phyloP scores from a whole-genome alignment of 2,797 vertebrate genomes.

The Amblyraja radiata region DNA sequence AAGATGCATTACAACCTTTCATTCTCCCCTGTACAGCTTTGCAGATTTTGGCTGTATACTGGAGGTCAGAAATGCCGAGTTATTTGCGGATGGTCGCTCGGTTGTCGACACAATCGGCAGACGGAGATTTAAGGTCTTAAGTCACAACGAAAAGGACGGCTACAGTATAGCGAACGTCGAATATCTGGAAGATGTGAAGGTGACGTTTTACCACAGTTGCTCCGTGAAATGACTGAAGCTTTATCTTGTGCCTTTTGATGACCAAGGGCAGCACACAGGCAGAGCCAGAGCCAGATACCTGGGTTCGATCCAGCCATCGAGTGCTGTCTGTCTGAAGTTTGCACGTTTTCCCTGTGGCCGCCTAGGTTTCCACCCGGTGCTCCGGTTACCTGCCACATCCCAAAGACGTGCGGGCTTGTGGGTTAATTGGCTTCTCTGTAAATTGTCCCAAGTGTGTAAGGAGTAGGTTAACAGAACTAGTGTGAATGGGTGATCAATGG shows the following conservation, averaged over 20 bases:
- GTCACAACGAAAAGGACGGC: slow-evolving; percentile 65
- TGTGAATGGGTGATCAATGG: too few species aligned
- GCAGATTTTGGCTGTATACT: slow-evolving; percentile 71
- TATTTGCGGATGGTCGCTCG: slow-evolving; percentile 70
- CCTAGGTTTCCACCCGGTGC: too few species aligned
- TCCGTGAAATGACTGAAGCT: not conserved
- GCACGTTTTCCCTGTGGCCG: too few species aligned
- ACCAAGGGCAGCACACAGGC: too few species aligned
- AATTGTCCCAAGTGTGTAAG: too few species aligned
- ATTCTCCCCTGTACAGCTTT: slow-evolving; percentile 53
- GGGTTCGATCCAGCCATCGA: too few species aligned
- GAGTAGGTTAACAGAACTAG: too few species aligned
- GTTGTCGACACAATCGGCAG: slow-evolving; percentile 69
- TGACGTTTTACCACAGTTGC: slow-evolving; percentile 42
- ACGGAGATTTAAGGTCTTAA: slow-evolving; percentile 67
- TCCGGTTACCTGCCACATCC: too few species aligned
- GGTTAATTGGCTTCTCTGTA: too few species aligned
- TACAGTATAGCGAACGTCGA: slow-evolving; percentile 72
- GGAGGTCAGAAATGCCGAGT: slow-evolving; percentile 69
- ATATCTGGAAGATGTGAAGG: slow-evolving; percentile 70
- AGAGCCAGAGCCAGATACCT: too few species aligned
- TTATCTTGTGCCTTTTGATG: not conserved
- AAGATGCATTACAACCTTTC: not conserved
- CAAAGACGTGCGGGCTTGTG: too few species aligned
- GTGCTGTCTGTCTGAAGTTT: too few species aligned